phyloP scores from a whole-genome alignment of 1,140 invertebrate species.

The Caenorhabditis inopinata region DNA sequence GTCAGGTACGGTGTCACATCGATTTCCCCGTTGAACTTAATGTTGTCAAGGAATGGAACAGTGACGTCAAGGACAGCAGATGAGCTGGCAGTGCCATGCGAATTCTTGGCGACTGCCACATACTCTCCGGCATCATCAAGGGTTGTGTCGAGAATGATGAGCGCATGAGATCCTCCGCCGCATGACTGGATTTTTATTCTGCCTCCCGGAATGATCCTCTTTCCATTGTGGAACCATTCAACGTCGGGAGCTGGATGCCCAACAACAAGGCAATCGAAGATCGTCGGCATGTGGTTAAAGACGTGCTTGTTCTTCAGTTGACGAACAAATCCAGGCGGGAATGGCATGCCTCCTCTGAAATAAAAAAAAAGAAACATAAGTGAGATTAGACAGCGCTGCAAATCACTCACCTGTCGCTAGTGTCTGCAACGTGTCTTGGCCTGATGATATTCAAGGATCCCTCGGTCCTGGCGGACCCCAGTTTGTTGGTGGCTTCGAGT shows the following conservation, averaged over 20 bases:
- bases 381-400: background rate
- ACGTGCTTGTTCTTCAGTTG: conserved; percentile 66
- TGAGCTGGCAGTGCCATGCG: conserved; percentile 55
- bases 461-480: conserved; percentile 60
- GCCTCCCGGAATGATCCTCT: conserved; percentile 58
- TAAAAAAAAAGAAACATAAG: background rate
- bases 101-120: conserved; percentile 60
- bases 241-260: conserved; percentile 64
- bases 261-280: conserved; percentile 66
- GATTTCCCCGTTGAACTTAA: conserved; percentile 63
- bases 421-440: conserved; percentile 50
- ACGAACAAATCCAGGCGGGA: conserved; percentile 65
- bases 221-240: conserved; percentile 64
- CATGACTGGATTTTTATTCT: conserved; percentile 61
- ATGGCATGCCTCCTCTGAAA: conserved; percentile 58
- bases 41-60: conserved; percentile 57
- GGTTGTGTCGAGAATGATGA: conserved; percentile 61
- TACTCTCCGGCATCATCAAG: conserved; percentile 64
- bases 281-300: conserved; percentile 65
- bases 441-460: conserved; percentile 60
- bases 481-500: conserved; percentile 59
- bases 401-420: conserved; percentile 47
- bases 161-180: conserved; percentile 64
- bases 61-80: conserved; percentile 65
- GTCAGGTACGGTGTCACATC: conserved; percentile 65